Conservation (phyloP, 2,888 invertebrate species). For the Sacculina carcini region DNA sequence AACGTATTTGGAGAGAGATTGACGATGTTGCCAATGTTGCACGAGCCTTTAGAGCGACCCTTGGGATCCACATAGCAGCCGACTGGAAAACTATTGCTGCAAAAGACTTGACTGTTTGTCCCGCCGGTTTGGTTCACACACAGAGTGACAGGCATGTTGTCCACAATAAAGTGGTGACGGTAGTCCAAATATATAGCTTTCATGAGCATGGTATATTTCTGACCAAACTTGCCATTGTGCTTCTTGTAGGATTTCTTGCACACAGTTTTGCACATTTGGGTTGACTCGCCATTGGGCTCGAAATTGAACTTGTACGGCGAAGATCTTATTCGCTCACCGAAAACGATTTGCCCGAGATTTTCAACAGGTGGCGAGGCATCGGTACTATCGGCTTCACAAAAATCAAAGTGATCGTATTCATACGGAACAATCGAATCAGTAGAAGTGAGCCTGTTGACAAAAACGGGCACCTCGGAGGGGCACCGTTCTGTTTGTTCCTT, state of each 20-base stretch:
- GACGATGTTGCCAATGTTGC: conserved; percentile 17
- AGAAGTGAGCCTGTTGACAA: conserved; percentile 89
- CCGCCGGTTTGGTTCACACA: conserved; percentile 28
- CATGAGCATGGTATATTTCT: conserved; percentile 51
- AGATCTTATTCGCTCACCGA: conserved; percentile 91
- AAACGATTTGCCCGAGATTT: conserved; percentile 93
- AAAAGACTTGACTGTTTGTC: too few species aligned
- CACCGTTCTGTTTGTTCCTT: conserved; percentile 29
- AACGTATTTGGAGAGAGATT: conserved; percentile 33
- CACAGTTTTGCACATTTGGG: conserved; percentile 25
- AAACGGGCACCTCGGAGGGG: conserved; percentile 62
- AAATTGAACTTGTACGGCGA: conserved; percentile 73
- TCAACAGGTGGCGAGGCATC: conserved; percentile 69
- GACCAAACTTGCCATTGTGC: conserved; percentile 30
- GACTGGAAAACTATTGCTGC: conserved; percentile 91
- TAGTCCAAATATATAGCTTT: conserved; percentile 85
- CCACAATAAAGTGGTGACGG: conserved; percentile 94
- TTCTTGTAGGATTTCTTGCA: conserved; percentile 17
- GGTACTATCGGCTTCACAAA: conserved; percentile 39
- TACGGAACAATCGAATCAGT: conserved; percentile 93
- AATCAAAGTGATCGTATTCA: conserved; percentile 94
- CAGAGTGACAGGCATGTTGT: conserved; percentile 98
- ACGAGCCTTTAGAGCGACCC: conserved; percentile 25
- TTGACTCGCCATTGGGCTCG: conserved; percentile 29
- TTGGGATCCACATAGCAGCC: conserved; percentile 57